Percentiles rank a stretch among this genome's conserved stretches.
Conservation (phyloP, 2,113 vertebrate species). For the Sinocyclocheilus maitianheensis region DNA sequence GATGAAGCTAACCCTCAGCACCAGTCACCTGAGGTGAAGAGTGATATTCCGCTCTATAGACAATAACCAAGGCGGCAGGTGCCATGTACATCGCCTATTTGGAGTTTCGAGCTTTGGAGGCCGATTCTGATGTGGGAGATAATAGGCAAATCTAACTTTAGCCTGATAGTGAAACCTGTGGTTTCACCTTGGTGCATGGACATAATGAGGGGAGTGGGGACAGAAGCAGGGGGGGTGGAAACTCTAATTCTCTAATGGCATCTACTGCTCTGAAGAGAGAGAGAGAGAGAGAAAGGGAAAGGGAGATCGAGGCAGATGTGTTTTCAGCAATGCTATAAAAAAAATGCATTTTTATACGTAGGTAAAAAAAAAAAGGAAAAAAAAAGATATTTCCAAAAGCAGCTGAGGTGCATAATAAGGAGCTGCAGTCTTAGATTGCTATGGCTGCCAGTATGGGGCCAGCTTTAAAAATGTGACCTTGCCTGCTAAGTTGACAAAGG, state of each 20-base stretch:
- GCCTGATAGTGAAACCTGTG: slow-evolving; percentile 26
- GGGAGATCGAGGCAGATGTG: slow-evolving; percentile 11
- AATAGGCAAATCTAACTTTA: slow-evolving; percentile 29
- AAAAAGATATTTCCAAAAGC: slow-evolving; percentile 38
- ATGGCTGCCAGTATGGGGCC: slow-evolving; percentile 33
- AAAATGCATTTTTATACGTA: slow-evolving; percentile 48
- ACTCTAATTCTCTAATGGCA: slow-evolving; percentile 60
- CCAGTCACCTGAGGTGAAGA: background rate
- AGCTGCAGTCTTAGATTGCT: slow-evolving; percentile 31
- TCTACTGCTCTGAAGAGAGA: slow-evolving; percentile 42
- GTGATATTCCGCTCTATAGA: background rate
- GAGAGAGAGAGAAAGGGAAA: slow-evolving; percentile 16
- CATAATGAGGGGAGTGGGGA: slow-evolving; percentile 55
- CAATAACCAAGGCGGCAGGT: background rate
- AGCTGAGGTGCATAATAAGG: slow-evolving; percentile 57
- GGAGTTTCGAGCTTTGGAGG: background rate
- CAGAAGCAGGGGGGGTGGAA: slow-evolving; percentile 36
- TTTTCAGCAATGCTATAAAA: slow-evolving; percentile 46
- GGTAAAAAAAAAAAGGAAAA: background rate
- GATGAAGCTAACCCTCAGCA: slow-evolving; percentile 15
- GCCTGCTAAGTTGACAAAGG: slow-evolving; percentile 59
- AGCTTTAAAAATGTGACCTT: slow-evolving; percentile 65
- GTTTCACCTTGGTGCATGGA: slow-evolving; percentile 46
- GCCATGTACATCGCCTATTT: background rate
- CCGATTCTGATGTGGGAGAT: slow-evolving; percentile 2